Evolutionary conservation across 2,113 vertebrate species (phyloP).

Genomic region (Peromyscus polionotus): DNA sequence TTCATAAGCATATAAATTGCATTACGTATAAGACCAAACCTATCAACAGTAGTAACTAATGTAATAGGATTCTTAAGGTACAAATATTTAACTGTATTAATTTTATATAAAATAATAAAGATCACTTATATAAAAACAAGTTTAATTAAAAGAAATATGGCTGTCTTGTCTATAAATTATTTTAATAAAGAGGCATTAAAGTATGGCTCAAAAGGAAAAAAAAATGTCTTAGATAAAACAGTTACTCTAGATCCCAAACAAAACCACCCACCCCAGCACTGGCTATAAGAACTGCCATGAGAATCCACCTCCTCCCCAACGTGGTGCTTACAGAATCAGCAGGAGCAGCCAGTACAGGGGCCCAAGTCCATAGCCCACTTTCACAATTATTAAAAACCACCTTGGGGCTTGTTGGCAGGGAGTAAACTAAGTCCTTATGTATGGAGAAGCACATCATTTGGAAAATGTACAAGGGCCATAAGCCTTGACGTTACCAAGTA

Average conservation of each 20-base stretch:
- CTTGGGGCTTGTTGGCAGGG: slow-evolving; percentile 86
- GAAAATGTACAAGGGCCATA: slow-evolving; percentile 88
- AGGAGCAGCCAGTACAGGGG: slow-evolving; percentile 70
- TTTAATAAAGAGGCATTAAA: slow-evolving; percentile 71
- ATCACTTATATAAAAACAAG: not conserved
- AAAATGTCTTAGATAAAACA: slow-evolving; percentile 76
- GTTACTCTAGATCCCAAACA: slow-evolving; percentile 73
- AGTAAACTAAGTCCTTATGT: slow-evolving; percentile 89
- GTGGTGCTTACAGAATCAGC: slow-evolving; percentile 73
- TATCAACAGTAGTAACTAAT: slow-evolving; percentile 28
- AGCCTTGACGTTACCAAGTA: slow-evolving; percentile 88
- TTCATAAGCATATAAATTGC: slow-evolving; percentile 8
- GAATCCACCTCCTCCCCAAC: slow-evolving; percentile 74
- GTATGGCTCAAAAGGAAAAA: slow-evolving; percentile 69
- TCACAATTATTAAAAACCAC: slow-evolving; percentile 87
- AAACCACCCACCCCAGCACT: slow-evolving; percentile 41
- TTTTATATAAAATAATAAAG: slow-evolving; percentile 40
- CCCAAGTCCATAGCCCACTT: slow-evolving; percentile 77
- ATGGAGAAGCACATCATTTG: slow-evolving; percentile 89
- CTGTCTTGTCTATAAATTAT: not conserved
- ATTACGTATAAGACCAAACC: slow-evolving; percentile 8
- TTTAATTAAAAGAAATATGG: slow-evolving; percentile 47
- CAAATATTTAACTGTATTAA: slow-evolving; percentile 46
- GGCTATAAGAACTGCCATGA: slow-evolving; percentile 57
- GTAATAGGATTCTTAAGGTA: not conserved